phyloP scores from a whole-genome alignment of 2,797 vertebrate genomes.

The Diplodus puntazzo region DNA sequence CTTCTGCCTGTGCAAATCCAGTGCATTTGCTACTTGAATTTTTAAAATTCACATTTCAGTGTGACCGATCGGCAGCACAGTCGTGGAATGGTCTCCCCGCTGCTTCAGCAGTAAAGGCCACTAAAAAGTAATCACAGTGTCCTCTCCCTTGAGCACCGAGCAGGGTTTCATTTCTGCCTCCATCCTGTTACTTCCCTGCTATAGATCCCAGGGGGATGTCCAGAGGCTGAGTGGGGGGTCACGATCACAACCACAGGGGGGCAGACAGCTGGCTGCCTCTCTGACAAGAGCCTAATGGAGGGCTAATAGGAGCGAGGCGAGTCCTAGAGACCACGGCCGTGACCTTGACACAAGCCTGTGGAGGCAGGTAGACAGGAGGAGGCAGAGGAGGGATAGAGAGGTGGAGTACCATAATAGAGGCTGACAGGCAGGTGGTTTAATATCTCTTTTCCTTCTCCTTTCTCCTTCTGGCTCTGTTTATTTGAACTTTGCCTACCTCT shows the following conservation, averaged over 20 bases:
- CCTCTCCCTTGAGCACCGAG: conserved; percentile 57
- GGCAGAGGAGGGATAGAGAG: conserved; percentile 16
- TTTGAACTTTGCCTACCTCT: conserved; percentile 14
- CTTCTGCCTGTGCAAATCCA: conserved; percentile 42
- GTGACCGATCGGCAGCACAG: conserved; percentile 54
- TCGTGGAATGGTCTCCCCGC: conserved; percentile 25
- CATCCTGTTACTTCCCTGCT: conserved; percentile 53
- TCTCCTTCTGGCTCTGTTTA: conserved; percentile 16
- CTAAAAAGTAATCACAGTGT: conserved; percentile 74
- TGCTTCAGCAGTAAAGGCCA: conserved; percentile 45
- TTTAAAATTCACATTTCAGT: conserved; percentile 38
- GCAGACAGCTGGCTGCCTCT: conserved; percentile 65
- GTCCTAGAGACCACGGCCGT: conserved; percentile 53
- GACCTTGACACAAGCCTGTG: conserved; percentile 66
- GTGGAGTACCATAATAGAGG: conserved; percentile 30
- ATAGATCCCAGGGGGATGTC: conserved; percentile 45
- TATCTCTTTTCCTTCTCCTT: conserved; percentile 10
- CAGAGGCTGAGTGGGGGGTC: conserved; percentile 62
- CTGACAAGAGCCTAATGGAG: conserved; percentile 76
- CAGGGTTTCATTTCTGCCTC: conserved; percentile 64
- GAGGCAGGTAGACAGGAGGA: conserved; percentile 55
- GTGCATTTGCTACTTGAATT: conserved; percentile 24
- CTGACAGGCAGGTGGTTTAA: conserved; percentile 39
- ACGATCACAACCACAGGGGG: conserved; percentile 64
- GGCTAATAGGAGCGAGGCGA: conserved; percentile 66